These are phyloP conservation scores for Erithacus rubecula DNA, from an alignment of 2,797 vertebrate genomes.

Conservation along the genomic window DNA sequence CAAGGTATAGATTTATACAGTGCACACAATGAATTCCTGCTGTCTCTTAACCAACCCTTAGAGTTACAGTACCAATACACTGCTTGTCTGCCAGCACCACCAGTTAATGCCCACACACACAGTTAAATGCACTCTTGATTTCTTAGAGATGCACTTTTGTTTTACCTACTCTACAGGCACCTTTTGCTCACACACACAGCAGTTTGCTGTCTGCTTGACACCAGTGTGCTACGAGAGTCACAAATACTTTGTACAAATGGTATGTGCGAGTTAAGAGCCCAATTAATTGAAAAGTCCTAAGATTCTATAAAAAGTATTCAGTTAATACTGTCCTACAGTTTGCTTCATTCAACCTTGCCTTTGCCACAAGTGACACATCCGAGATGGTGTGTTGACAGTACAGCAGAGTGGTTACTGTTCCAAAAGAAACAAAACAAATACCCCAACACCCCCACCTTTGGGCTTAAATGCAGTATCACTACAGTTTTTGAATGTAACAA, in stretches of 20 bases:
- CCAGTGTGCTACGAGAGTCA: neutral
- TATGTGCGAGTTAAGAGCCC: neutral
- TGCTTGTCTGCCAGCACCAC: neutral
- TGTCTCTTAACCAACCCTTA: neutral
- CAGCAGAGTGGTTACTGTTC: neutral
- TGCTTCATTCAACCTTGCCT: neutral
- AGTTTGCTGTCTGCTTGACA: neutral
- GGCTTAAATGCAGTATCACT: neutral
- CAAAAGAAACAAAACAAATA: constrained; percentile 1
- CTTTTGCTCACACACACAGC: neutral
- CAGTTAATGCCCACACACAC: neutral
- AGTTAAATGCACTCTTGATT: neutral
- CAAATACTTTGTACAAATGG: neutral
- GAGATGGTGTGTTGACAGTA: neutral
- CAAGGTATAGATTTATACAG: neutral
- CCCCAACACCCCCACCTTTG: neutral
- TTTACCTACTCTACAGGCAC: neutral
- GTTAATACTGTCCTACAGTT: neutral
- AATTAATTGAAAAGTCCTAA: neutral
- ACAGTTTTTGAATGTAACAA: neutral
- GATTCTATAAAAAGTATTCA: neutral
- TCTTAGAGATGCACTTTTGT: neutral
- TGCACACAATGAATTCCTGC: neutral
- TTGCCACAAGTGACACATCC: neutral
- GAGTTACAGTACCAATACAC: neutral